Evolutionary conservation across 2,113 vertebrate species (phyloP).

Genomic region (Xiphophorus couchianus): DNA sequence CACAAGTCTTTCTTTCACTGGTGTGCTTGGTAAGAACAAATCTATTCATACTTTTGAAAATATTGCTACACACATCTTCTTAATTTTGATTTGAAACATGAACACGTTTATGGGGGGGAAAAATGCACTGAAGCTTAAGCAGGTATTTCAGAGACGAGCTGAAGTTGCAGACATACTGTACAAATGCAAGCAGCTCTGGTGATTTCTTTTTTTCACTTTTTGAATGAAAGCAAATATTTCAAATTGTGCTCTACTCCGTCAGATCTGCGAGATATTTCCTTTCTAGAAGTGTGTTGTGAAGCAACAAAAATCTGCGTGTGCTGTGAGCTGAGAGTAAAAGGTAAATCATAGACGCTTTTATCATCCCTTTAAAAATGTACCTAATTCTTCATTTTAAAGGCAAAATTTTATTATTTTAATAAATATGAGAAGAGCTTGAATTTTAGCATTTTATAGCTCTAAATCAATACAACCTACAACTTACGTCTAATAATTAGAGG

Average conservation of each 20-base stretch:
- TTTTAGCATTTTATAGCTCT: conserved; percentile 9
- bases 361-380: background rate
- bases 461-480: background rate
- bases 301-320: background rate
- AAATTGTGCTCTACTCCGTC: conserved; percentile 7
- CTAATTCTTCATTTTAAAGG: conserved; percentile 21
- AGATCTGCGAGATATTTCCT: conserved; percentile 14
- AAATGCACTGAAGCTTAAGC: conserved; percentile 20
- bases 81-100: background rate
- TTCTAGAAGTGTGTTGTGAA: conserved; percentile 10
- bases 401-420: conserved; percentile 20
- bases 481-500: background rate
- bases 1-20: conserved; percentile 11
- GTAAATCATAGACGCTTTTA: background rate
- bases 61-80: background rate
- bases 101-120: background rate
- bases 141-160: conserved; percentile 24
- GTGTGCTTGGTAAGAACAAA: conserved; percentile 19
- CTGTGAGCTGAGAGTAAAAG: conserved; percentile 19
- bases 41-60: conserved; percentile 29
- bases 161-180: conserved; percentile 10
- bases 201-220: conserved; percentile 23
- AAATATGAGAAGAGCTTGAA: background rate
- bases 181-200: conserved; percentile 10
- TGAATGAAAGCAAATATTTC: background rate